Percentiles rank a stretch among this genome's conserved stretches.
phyloP scores from a whole-genome alignment of 2,797 vertebrate genomes.

The Crocidura indochinensis region DNA sequence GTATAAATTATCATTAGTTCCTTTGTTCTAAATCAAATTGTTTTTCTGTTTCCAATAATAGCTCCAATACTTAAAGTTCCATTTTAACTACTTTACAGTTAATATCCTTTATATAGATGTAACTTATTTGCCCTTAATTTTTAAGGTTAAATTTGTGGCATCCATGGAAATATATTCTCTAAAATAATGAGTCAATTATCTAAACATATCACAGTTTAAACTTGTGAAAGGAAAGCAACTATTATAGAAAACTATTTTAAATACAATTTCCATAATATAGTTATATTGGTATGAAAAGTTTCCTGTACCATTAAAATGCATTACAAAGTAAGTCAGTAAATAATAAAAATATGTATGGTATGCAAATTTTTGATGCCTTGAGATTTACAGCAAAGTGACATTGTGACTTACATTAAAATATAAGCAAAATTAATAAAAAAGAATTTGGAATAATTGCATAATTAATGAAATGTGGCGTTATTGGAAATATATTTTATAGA shows the following conservation, averaged over 20 bases:
- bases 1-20: background rate
- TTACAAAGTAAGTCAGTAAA: slow-evolving; percentile 57
- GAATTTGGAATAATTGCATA: background rate
- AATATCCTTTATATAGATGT: background rate
- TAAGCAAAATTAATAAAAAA: slow-evolving; percentile 42
- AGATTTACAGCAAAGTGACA: slow-evolving; percentile 41
- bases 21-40: background rate
- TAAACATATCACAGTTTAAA: slow-evolving; percentile 41
- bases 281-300: slow-evolving; percentile 42
- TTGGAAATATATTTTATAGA: background rate
- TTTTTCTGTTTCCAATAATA: slow-evolving; percentile 36
- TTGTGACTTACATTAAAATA: background rate
- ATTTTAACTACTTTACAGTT: slow-evolving; percentile 30
- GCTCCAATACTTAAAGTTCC: slow-evolving; percentile 52
- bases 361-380: slow-evolving; percentile 48
- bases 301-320: slow-evolving; percentile 62
- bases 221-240: slow-evolving; percentile 13
- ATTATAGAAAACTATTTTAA: slow-evolving; percentile 49
- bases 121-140: slow-evolving; percentile 33
- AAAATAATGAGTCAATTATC: background rate
- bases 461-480: slow-evolving; percentile 5
- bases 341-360: slow-evolving; percentile 68
- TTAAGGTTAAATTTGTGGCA: slow-evolving; percentile 20
- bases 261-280: slow-evolving; percentile 48
- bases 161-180: slow-evolving; percentile 25